Conservation (phyloP, 1,140 invertebrate genomes). For the Atta texana region DNA sequence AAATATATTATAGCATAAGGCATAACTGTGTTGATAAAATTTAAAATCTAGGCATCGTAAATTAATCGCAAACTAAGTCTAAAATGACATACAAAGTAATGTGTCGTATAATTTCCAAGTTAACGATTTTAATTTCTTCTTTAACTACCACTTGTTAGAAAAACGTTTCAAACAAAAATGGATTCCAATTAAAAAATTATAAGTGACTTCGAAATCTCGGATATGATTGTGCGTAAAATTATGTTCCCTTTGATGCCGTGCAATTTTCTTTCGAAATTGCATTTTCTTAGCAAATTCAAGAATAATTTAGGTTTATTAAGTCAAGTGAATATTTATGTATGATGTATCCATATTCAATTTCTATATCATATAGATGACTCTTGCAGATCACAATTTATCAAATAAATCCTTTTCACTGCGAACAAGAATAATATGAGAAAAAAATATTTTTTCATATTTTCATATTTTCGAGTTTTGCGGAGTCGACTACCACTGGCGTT, state of each 20-base stretch:
- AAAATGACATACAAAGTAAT: neutral
- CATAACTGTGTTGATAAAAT: neutral
- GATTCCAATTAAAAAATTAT: neutral
- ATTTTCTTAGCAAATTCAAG: neutral
- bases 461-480: neutral
- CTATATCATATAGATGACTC: neutral
- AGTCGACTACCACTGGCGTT: neutral
- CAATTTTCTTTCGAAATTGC: neutral
- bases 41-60: neutral
- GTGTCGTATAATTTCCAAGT: neutral
- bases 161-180: neutral
- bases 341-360: neutral
- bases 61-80: neutral
- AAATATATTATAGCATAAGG: neutral
- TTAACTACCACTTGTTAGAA: neutral
- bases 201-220: neutral
- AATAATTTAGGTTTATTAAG: neutral
- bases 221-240: neutral
- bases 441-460: neutral
- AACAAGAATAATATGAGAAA: neutral
- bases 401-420: neutral
- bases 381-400: neutral
- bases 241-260: neutral
- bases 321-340: neutral
- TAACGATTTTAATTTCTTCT: conserved; percentile 9